phyloP scores from a whole-genome alignment of 2,113 vertebrate species.

The Poeciliopsis prolifica region DNA sequence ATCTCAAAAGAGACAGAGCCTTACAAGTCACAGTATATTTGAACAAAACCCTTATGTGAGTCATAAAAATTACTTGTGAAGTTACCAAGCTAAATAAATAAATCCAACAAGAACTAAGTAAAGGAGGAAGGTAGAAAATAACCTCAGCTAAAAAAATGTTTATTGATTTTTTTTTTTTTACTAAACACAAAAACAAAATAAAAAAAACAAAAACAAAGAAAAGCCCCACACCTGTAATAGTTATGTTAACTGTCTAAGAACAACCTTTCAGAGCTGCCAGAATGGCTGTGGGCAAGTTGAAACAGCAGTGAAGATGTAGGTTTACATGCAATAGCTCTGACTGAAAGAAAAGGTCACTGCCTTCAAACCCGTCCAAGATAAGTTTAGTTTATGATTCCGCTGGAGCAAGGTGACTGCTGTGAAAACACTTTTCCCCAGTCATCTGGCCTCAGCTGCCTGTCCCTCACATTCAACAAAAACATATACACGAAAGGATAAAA shows the following conservation, averaged over 20 bases:
- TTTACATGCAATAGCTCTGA: not conserved
- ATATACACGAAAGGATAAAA: constrained; percentile 54
- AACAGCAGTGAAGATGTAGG: not conserved
- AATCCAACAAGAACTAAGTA: not conserved
- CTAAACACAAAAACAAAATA: too few species aligned
- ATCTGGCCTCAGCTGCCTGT: constrained; percentile 26
- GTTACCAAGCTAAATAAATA: not conserved
- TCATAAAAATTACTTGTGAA: too few species aligned
- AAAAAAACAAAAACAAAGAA: too few species aligned
- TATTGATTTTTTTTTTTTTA: too few species aligned
- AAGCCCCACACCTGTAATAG: not conserved
- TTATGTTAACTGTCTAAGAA: not conserved
- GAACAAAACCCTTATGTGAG: not conserved
- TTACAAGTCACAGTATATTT: not conserved
- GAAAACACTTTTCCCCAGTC: constrained; percentile 30
- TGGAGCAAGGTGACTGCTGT: constrained; percentile 36
- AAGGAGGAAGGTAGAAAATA: not conserved
- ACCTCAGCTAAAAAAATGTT: not conserved
- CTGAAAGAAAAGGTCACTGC: constrained; percentile 10
- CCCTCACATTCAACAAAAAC: constrained; percentile 34
- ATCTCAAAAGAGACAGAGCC: not conserved
- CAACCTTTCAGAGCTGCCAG: not conserved
- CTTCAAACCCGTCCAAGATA: constrained; percentile 1
- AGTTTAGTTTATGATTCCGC: constrained; percentile 18
- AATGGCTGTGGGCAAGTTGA: not conserved